Conservation (phyloP, 2,113 vertebrate species). For the Paedocypris sp. region DNA sequence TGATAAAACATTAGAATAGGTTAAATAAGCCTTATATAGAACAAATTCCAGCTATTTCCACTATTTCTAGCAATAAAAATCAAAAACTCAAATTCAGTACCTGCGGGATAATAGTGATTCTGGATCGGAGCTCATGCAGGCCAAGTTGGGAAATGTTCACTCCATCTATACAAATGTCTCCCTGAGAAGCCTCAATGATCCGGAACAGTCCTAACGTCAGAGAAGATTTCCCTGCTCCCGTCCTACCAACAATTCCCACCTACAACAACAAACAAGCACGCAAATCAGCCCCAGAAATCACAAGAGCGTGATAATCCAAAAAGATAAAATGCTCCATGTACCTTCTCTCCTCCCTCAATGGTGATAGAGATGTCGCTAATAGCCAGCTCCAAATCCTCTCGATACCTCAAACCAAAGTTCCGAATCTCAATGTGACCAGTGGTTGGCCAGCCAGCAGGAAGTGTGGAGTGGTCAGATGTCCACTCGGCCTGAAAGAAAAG, state of each 20-base stretch:
- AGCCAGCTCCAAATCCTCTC: conserved; percentile 77
- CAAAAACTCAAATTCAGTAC: conserved; percentile 43
- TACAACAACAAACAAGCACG: conserved; percentile 33
- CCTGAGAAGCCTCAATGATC: conserved; percentile 79
- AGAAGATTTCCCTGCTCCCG: conserved; percentile 90
- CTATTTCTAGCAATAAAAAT: too few species aligned
- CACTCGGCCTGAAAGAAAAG: conserved; percentile 72
- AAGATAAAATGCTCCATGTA: conserved; percentile 27
- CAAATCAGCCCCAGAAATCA: too few species aligned
- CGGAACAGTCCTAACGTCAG: conserved; percentile 87
- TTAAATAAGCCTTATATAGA: too few species aligned
- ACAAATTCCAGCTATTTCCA: too few species aligned
- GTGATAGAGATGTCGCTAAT: conserved; percentile 72
- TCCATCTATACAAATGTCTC: conserved; percentile 80
- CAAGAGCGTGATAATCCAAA: background rate
- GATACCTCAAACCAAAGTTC: conserved; percentile 74
- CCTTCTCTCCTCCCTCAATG: conserved; percentile 83
- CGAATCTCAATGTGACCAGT: conserved; percentile 73
- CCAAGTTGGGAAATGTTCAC: conserved; percentile 78
- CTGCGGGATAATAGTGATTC: conserved; percentile 95
- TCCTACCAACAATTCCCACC: conserved; percentile 93
- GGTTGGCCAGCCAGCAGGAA: conserved; percentile 68
- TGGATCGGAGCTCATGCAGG: conserved; percentile 81
- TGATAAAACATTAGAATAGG: conserved; percentile 31
- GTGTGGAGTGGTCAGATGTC: conserved; percentile 52